Base-by-base conservation (phyloP, 2,888 invertebrate genomes). In the Dryomyza anilis region DNA sequence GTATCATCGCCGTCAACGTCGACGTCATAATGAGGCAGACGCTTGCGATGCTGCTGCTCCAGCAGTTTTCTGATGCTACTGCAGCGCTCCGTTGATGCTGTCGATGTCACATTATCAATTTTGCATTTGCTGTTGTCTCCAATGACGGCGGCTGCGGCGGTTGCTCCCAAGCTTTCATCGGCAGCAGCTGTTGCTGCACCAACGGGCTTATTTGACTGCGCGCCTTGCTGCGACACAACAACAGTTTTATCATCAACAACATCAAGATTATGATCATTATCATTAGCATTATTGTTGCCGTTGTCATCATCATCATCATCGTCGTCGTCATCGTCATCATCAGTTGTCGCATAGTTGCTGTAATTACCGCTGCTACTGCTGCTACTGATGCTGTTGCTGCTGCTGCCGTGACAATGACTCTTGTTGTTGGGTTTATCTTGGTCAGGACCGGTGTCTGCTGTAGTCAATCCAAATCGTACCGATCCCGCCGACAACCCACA, bases 381-480 rank as follows among this genome's bases (percentile, higher is more conserved):
- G n/a, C n/a, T n/a, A n/a, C n/a, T n/a, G n/a, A n/a, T n/a, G n/a
- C n/a, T 60, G 59, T 50, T 58, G 63, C 29, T 62, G 53, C 39
- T 50, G 46, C 55, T 27, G 12, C 16, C 21, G n/a, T 59, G 59
- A 8, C 39, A 39, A 73, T 70, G 68, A 63, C 65, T 68, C 48
- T 69, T 70, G n/a, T n/a, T n/a, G n/a, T n/a, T n/a, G 64, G 71
- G 71, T 65, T 72, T 72, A 70, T 77, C 72, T 71, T 74, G 75
- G 67, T 76, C 77, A 78, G 72, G 66, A 72, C 70, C 74, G 70
- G 69, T 71, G n/a, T n/a, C n/a, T 65, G 71, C 74, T 72, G 77
- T 81, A 81, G 81, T 81, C 81, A 81, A 81, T 81, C 81, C 81
- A 81, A 78, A 75, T 76, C 79, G 76, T 76, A 79, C 74, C 73